These are phyloP conservation scores for Rotaria sp. DNA, from an alignment of 2,888 invertebrate genomes.

Conservation along the genomic window DNA sequence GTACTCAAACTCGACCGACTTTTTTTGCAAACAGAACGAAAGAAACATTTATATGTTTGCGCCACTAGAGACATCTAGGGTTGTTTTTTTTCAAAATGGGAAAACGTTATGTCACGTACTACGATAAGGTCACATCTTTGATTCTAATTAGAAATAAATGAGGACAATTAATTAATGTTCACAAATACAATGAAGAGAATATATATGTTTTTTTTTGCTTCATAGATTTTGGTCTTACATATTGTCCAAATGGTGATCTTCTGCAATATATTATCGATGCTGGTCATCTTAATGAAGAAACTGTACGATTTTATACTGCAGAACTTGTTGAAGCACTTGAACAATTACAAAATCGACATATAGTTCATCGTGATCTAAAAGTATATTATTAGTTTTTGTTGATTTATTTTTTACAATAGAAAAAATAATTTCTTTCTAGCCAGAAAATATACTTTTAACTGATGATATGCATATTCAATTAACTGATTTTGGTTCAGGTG, in stretches of 20 bases:
- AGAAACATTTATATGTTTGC: too few relatives aligned
- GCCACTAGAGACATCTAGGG: too few relatives aligned
- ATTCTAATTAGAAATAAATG: too few relatives aligned
- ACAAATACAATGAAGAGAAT: too few relatives aligned
- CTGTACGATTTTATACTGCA: slow-evolving; percentile 84
- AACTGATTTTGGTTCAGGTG: slow-evolving; percentile 93
- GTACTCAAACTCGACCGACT: too few relatives aligned
- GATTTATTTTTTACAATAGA: not conserved
- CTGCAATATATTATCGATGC: slow-evolving; percentile 81
- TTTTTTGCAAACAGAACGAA: too few relatives aligned
- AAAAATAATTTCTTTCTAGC: slow-evolving; percentile 72
- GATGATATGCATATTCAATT: slow-evolving; percentile 90
- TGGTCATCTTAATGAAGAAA: slow-evolving; percentile 74
- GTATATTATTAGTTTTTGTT: not conserved
- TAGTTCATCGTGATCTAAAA: slow-evolving; percentile 69
- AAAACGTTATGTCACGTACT: too few relatives aligned
- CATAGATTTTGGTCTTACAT: slow-evolving; percentile 79
- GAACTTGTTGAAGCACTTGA: slow-evolving; percentile 85
- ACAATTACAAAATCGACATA: slow-evolving; percentile 75
- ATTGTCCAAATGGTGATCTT: slow-evolving; percentile 88
- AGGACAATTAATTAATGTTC: too few relatives aligned
- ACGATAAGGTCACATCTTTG: too few relatives aligned
- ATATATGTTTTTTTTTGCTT: not conserved
- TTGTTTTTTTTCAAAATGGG: too few relatives aligned
- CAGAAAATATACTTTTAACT: slow-evolving; percentile 89